Evolutionary conservation across 2,113 vertebrate species (phyloP), one percentile per base, ranked within the genome.

Genomic region (Centropus unirufus): DNA sequence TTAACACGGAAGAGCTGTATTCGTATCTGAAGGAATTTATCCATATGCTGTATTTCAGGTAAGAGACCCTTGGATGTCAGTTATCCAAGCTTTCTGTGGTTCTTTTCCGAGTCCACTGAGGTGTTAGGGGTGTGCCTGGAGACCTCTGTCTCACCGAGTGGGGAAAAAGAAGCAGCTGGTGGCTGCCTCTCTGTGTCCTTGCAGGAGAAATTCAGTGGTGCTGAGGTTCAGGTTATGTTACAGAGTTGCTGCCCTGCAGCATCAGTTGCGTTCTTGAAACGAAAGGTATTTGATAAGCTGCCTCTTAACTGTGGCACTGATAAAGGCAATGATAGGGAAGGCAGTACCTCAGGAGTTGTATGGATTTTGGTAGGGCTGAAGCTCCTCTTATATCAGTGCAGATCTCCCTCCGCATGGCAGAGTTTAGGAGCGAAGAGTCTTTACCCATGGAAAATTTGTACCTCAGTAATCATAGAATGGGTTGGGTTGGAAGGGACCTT

Each of bases 1-100:
- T 99, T 94, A 99, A 99, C 88, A 99, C 99, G 87, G 99, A 99
- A 93, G 99, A 99, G 96, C 98, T 99, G 7, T 99, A 99, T 97
- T 98, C 98, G 10, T 99, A 99, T 77, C 98, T 99, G 94, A 99
- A 99, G 98, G 99, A 99, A 91, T 99, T 99, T 78, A 99, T 99
- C 96, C 99, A 99, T 88, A 98, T 98, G 94, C 97, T 99, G 5
- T 99, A 99, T 97, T 99, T 99, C 98, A 99, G 99, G 99, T 99
- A 92, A 94, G 96, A 36, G 47, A 15, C 11, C 29, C 14, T 83
- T 83, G 20, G 57, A 1, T 39, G 18, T 18, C 20, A 44, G 62
- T 23, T 39, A 5, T 29, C 66, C 14, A 15, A 22, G 6, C 23
- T 64, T 87, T 52, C 44, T 40, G 24, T 12, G 4, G 29, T n/a